Evolutionary conservation across 2,113 vertebrate species (phyloP).

Genomic region (Dasypus novemcinctus): DNA sequence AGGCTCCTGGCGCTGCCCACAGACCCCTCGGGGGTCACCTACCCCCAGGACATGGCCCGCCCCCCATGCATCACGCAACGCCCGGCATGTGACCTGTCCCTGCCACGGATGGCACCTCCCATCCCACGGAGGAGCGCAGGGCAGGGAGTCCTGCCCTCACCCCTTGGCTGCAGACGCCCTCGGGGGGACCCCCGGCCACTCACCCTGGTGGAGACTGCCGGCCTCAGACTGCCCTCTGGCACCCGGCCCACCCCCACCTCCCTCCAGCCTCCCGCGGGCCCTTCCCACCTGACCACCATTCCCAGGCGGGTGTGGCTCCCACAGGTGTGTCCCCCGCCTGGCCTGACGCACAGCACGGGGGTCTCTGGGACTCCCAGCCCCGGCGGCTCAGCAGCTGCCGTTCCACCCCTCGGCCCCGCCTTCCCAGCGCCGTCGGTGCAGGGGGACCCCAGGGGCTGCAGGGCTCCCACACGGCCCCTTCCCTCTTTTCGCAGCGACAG

Average conservation of each 20-base stretch:
- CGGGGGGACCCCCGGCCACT: neutral
- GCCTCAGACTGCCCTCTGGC: too few species aligned
- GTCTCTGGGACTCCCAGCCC: neutral
- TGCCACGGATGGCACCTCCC: too few species aligned
- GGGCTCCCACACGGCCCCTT: too few species aligned
- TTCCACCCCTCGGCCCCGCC: neutral
- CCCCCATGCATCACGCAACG: too few species aligned
- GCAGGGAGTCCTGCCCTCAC: rapidly evolving
- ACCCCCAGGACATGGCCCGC: too few species aligned
- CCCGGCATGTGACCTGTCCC: too few species aligned
- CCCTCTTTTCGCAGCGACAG: neutral
- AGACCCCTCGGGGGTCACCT: too few species aligned
- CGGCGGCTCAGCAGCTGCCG: neutral
- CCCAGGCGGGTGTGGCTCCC: neutral
- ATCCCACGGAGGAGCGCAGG: neutral
- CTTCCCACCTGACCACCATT: too few species aligned
- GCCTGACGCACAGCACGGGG: too few species aligned
- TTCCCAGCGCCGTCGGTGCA: neutral
- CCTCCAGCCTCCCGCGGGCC: too few species aligned
- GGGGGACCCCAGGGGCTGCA: neutral
- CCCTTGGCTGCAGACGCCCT: neutral
- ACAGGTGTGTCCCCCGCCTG: neutral
- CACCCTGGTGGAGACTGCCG: too few species aligned
- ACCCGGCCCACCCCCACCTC: neutral
- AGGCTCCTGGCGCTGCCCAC: too few species aligned